Evolutionary conservation across 2,113 vertebrate genomes (phyloP).

Genomic region (Eupsittula cactorum): DNA sequence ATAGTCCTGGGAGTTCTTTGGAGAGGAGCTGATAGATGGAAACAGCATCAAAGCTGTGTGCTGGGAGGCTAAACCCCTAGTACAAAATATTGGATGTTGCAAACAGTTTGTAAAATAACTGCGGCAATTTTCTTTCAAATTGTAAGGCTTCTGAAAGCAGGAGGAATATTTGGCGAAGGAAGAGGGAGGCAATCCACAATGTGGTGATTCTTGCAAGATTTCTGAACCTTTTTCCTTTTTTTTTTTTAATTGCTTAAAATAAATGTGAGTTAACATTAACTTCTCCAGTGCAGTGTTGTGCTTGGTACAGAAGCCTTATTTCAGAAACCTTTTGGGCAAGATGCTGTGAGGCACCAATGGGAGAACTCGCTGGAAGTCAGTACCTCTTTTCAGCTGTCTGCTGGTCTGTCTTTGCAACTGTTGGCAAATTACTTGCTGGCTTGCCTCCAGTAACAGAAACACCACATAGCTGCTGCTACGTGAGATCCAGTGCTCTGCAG

Average conservation of each 20-base stretch:
- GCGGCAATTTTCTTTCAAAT: background rate
- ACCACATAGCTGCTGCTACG: background rate
- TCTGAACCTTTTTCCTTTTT: background rate
- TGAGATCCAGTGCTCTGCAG: background rate
- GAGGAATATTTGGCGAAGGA: background rate
- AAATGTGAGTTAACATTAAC: background rate
- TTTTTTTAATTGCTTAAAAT: background rate
- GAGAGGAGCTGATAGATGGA: background rate
- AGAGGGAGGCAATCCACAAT: background rate
- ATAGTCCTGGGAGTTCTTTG: background rate
- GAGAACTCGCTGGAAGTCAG: background rate
- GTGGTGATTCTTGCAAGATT: background rate
- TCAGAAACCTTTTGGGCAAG: background rate
- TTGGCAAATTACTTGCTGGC: background rate
- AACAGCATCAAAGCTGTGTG: background rate
- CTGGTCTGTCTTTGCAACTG: background rate
- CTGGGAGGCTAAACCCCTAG: background rate
- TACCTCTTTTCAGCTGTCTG: background rate
- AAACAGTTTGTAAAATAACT: background rate
- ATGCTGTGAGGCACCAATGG: background rate
- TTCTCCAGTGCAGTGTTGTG: background rate
- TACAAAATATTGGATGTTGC: background rate
- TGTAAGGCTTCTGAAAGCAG: background rate
- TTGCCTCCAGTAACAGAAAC: background rate
- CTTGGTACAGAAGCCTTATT: background rate